Conservation (phyloP, 2,888 invertebrate species). For the Apomyelois bistriatella region DNA sequence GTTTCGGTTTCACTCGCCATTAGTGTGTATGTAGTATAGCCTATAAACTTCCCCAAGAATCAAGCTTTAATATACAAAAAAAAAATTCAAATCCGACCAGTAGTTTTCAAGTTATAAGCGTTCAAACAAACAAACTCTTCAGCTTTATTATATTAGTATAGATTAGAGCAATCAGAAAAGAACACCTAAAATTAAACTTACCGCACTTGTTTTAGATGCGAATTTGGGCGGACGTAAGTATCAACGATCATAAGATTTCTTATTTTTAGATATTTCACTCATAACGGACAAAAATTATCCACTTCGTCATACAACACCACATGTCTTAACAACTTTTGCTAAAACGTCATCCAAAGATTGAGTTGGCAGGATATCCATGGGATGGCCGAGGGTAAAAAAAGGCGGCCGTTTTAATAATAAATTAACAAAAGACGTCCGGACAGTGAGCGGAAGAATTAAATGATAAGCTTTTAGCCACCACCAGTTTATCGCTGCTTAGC, state of each 20-base stretch:
- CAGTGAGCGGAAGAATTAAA: slow-evolving; percentile 18
- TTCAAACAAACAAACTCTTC: no score
- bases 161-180: no score
- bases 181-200: neutral
- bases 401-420: slow-evolving; percentile 17
- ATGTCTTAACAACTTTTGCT: neutral
- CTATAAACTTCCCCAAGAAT: no score
- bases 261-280: neutral
- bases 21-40: no score
- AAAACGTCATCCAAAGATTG: neutral
- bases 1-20: no score
- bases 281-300: neutral
- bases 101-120: no score
- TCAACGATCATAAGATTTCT: neutral
- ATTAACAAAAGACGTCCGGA: slow-evolving; percentile 27
- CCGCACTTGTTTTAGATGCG: neutral
- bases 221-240: neutral
- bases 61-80: no score
- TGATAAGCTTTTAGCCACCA: slow-evolving; percentile 17
- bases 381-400: slow-evolving; percentile 7
- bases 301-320: neutral
- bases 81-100: no score
- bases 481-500: slow-evolving; percentile 21
- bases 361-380: slow-evolving; percentile 1
- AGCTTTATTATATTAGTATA: no score